Conservation (phyloP, 2,797 vertebrate species). For the Acipenser transmontanus region DNA sequence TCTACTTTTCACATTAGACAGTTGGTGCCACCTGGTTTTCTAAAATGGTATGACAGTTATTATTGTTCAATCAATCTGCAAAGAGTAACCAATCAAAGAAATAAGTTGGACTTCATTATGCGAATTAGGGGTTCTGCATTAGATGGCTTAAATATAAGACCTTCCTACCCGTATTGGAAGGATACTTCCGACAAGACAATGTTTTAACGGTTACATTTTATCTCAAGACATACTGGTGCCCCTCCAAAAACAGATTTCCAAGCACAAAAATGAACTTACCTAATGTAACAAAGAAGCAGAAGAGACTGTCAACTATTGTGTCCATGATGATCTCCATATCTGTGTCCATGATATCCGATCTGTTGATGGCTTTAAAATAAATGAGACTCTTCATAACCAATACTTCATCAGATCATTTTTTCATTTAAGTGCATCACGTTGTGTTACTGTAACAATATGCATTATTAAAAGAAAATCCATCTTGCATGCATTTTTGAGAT, state of each 20-base stretch:
- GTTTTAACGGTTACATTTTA: neutral
- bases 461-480: too few species aligned
- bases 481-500: too few species aligned
- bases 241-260: neutral
- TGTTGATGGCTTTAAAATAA: constrained; percentile 74
- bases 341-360: constrained; percentile 88
- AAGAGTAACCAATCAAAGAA: too few species aligned
- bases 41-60: neutral
- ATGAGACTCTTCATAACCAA: too few species aligned
- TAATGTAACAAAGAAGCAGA: constrained; percentile 96
- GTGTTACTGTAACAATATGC: too few species aligned
- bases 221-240: neutral
- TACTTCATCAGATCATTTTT: too few species aligned
- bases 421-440: too few species aligned
- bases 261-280: constrained; percentile 60
- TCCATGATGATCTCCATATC: constrained; percentile 98
- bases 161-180: too few species aligned
- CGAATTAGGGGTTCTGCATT: too few species aligned
- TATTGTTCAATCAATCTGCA: too few species aligned
- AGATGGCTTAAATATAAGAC: too few species aligned
- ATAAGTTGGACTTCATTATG: too few species aligned
- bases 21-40: constrained; percentile 23
- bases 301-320: constrained; percentile 93
- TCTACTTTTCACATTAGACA: constrained; percentile 17
- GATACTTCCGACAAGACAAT: neutral